These are phyloP conservation scores for Galagoides demidoff DNA, from an alignment of 2,797 vertebrate species.

Conservation along the genomic window DNA sequence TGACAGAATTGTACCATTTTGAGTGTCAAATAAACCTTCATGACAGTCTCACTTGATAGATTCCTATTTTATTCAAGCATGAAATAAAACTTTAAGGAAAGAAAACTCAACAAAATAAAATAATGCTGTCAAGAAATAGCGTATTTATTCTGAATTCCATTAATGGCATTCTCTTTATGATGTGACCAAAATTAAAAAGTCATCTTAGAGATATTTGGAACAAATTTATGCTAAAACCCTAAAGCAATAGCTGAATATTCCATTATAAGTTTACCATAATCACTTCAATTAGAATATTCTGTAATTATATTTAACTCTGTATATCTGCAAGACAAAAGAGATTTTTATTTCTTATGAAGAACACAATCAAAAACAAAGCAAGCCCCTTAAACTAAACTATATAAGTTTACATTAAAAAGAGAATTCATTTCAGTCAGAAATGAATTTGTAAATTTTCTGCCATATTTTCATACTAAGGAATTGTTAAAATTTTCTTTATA, in stretches of 20 bases:
- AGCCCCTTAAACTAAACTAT: not conserved
- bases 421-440: not conserved
- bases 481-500: not conserved
- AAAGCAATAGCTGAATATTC: slow-evolving; percentile 21
- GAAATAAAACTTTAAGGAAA: slow-evolving; percentile 46
- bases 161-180: not conserved
- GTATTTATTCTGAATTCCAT: not conserved
- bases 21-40: slow-evolving; percentile 40
- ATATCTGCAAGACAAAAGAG: slow-evolving; percentile 14
- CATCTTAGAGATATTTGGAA: not conserved
- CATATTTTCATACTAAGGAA: not conserved
- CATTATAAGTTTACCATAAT: not conserved
- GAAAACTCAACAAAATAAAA: slow-evolving; percentile 44
- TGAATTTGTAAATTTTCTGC: not conserved
- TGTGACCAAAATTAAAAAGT: not conserved
- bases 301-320: not conserved
- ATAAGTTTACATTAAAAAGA: not conserved
- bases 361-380: slow-evolving; percentile 20
- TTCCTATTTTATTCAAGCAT: slow-evolving; percentile 34
- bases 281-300: slow-evolving; percentile 56
- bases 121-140: slow-evolving; percentile 29
- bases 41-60: slow-evolving; percentile 31
- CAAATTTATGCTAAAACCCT: slow-evolving; percentile 31
- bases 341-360: not conserved
- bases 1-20: slow-evolving; percentile 30